These are phyloP conservation scores for Lissonota sp. DNA, from an alignment of 2,888 invertebrate genomes.

Conservation along the genomic window DNA sequence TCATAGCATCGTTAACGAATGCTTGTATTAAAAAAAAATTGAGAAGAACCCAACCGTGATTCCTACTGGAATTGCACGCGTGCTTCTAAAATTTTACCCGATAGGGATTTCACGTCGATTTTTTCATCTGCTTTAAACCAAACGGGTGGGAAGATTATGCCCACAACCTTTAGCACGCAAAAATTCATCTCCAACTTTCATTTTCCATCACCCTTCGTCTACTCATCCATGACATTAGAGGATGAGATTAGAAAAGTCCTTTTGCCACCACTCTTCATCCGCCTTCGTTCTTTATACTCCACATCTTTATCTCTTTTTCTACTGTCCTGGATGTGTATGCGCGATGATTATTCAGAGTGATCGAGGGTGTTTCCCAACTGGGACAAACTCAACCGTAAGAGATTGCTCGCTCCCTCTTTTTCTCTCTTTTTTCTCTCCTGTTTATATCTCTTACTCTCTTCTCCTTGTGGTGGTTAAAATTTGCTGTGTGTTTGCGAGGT, in stretches of 20 bases:
- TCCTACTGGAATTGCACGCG: no score
- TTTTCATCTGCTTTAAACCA: not conserved
- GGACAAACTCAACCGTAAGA: conserved; percentile 79
- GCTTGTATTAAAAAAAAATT: not conserved
- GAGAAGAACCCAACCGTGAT: not conserved
- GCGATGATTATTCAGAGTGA: conserved; percentile 81
- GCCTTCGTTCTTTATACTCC: conserved; percentile 22
- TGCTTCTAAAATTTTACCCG: not conserved
- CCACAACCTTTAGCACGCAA: conserved; percentile 4
- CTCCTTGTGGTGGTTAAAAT: conserved; percentile 12
- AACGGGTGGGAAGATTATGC: conserved; percentile 1
- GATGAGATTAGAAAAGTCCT: conserved; percentile 58
- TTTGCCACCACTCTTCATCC: conserved; percentile 60
- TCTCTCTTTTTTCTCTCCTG: conserved; percentile 26
- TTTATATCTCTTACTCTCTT: conserved; percentile 22
- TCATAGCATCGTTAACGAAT: not conserved
- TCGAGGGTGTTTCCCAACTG: conserved; percentile 73
- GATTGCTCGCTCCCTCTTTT: conserved; percentile 74
- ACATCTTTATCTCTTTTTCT: conserved; percentile 40
- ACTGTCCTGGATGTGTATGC: conserved; percentile 65
- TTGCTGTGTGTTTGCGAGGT: conserved; percentile 12
- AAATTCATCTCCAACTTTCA: not conserved
- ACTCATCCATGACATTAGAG: conserved; percentile 61
- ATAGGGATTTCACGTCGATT: not conserved
- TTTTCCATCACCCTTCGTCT: conserved; percentile 37